A percentile compares a stretch with the other conserved stretches of the same genome.
phyloP scores from a whole-genome alignment of 1,140 invertebrate species.

The Drosophila pandora region DNA sequence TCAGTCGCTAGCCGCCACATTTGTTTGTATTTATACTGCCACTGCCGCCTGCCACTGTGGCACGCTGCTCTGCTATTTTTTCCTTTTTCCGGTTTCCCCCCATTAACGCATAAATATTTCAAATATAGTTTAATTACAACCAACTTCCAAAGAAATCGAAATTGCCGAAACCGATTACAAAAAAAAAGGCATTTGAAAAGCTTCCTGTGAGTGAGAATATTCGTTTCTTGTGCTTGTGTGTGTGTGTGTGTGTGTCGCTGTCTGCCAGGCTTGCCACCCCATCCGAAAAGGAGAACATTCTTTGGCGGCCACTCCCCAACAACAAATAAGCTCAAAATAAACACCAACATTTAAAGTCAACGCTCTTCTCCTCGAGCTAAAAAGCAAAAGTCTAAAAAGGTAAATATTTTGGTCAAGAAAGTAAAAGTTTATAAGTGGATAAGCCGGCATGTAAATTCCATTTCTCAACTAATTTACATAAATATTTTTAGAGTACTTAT shows the following conservation, averaged over 20 bases:
- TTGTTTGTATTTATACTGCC: slow-evolving; percentile 49
- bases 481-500: too few relatives aligned
- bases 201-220: slow-evolving; percentile 25
- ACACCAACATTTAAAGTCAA: slow-evolving; percentile 10
- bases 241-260: slow-evolving; percentile 24
- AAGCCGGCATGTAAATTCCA: neutral
- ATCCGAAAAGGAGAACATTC: slow-evolving; percentile 20
- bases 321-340: slow-evolving; percentile 19
- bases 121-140: slow-evolving; percentile 31
- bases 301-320: slow-evolving; percentile 51
- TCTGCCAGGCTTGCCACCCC: slow-evolving; percentile 63
- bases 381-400: slow-evolving; percentile 19
- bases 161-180: neutral
- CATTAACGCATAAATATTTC: slow-evolving; percentile 21
- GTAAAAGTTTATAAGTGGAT: neutral
- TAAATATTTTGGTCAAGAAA: slow-evolving; percentile 22
- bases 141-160: slow-evolving; percentile 11
- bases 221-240: slow-evolving; percentile 24
- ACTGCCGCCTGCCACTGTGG: slow-evolving; percentile 35
- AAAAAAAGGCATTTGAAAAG: slow-evolving; percentile 18
- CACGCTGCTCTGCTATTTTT: slow-evolving; percentile 6
- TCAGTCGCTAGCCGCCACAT: slow-evolving; percentile 49
- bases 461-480: neutral
- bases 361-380: neutral
- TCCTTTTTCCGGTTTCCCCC: slow-evolving; percentile 13